Evolutionary conservation across 2,797 vertebrate genomes (phyloP), one percentile per base, ranked within the genome.

Genomic region (Poeciliopsis infans): DNA sequence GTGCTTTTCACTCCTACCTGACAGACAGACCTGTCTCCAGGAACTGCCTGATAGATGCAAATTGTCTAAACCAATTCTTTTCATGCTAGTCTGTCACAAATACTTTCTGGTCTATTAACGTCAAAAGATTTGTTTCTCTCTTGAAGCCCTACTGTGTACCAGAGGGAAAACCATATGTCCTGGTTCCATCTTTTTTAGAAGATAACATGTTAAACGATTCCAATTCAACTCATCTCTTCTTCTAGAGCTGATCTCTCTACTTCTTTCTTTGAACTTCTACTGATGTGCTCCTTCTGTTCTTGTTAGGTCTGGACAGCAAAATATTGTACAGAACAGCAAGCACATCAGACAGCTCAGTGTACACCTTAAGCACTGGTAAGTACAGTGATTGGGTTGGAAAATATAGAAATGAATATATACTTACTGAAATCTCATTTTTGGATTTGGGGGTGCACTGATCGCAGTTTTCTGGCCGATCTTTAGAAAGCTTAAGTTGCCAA

Each of bases 281-380:
- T 76, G 4, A 71, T 2, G 64, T 53, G 7, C 7, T 72, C 4
- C 70, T 55, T 80, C 33, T 83, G 31, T 82, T 15, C 78, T 46
- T 84, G 20, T 75, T 84, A 96, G 95, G 95, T 92, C 88, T 96
- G 88, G 93, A 94, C 75, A 90, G 82, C 28, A 92, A 87, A 80
- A 89, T 84, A 1, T 91, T 96, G 89, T 96, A 96, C 91, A 89
- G 94, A 83, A 85, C 91, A 59, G 20, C 74, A 16, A 80, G 76
- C 78, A 82, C 82, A 71, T 76, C 88, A 69, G 93, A 94, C 43
- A 89, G 87, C 78, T 85, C 90, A 0, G 85, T 87, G 20, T 89
- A 92, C 82, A 93, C 83, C 79, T 81, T 94, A 51, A 87, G 79
- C 83, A 82, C 86, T 5, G 94, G 95, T 96, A 83, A 95, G 94